Conservation (phyloP, 2,888 invertebrate species). For the Metallyticus violacea region DNA sequence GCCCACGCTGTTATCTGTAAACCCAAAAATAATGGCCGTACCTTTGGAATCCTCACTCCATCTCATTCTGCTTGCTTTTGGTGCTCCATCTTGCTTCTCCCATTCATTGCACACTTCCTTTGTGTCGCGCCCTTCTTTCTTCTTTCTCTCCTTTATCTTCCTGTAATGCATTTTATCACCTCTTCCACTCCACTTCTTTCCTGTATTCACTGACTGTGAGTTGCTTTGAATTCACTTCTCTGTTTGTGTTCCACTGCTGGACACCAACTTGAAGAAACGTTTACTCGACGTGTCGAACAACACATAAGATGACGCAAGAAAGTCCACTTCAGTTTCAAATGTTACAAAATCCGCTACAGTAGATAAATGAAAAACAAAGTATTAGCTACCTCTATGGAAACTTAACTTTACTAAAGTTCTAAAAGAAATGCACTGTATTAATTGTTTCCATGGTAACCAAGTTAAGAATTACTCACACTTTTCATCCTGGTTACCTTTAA, state of each 20-base stretch:
- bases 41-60: not conserved
- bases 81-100: conserved; percentile 31
- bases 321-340: too few species aligned
- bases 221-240: not conserved
- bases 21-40: not conserved
- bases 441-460: too few species aligned
- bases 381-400: too few species aligned
- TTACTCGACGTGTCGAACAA: too few species aligned
- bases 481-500: not conserved
- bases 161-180: not conserved
- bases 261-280: not conserved
- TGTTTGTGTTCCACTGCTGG: not conserved
- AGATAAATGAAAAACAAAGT: too few species aligned
- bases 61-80: conserved; percentile 31
- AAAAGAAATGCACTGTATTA: too few species aligned
- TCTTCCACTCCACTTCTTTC: not conserved
- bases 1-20: not conserved
- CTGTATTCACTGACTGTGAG: not conserved
- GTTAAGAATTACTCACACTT: not conserved
- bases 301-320: too few species aligned
- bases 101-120: conserved; percentile 9
- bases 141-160: conserved; percentile 2
- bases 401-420: too few species aligned
- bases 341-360: too few species aligned
- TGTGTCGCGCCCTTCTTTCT: not conserved